A percentile compares a stretch with the other conserved stretches of the same genome.
Evolutionary conservation across 2,797 vertebrate genomes (phyloP).

Genomic region (Eremophila alpestris): DNA sequence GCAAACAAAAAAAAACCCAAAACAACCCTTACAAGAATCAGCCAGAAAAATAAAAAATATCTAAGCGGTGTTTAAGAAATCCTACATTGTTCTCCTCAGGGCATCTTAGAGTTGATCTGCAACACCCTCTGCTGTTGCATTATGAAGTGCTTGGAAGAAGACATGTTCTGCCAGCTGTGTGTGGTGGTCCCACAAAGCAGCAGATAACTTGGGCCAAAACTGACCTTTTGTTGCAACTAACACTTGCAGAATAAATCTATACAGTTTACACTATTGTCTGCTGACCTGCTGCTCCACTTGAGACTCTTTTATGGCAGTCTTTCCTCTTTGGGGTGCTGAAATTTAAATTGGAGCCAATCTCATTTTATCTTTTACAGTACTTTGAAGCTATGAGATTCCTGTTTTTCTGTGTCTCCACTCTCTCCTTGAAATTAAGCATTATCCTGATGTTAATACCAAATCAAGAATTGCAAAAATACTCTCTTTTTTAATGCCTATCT

Average conservation of each 20-base stretch:
- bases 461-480: not conserved
- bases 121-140: constrained; percentile 58
- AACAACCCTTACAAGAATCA: not conserved
- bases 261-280: not conserved
- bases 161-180: not conserved
- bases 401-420: not conserved
- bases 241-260: not conserved
- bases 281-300: not conserved
- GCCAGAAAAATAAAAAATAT: not conserved
- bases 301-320: not conserved
- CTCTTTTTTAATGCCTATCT: not conserved
- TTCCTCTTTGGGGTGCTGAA: not conserved
- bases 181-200: not conserved
- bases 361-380: not conserved
- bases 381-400: not conserved
- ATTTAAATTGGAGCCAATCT: not conserved
- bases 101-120: not conserved
- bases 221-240: not conserved
- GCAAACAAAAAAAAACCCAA: not conserved
- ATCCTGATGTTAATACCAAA: not conserved
- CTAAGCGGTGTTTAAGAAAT: not conserved
- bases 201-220: not conserved
- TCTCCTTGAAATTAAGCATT: not conserved
- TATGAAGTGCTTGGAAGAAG: not conserved
- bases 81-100: not conserved